A percentile compares a stretch with the other conserved stretches of the same genome.
Evolutionary conservation across 2,888 invertebrate species (phyloP).

Genomic region (Agrilus cyanescens): DNA sequence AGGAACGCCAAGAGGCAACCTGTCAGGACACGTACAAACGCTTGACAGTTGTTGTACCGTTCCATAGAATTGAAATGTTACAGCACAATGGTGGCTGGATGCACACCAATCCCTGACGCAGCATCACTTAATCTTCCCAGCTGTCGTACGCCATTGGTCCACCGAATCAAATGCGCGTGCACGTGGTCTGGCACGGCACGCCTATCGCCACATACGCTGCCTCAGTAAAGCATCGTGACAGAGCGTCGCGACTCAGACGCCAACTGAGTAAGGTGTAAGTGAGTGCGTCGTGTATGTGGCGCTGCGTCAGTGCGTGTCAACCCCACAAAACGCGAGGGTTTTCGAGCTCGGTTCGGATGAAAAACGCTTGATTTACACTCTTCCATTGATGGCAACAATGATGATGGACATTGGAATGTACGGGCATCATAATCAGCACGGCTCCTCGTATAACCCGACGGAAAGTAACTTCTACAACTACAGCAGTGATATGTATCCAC

Average conservation of each 20-base stretch:
- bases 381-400: constrained; percentile 43
- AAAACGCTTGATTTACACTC: constrained; percentile 4
- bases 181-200: constrained; percentile 22
- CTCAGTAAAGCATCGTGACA: too few relatives aligned
- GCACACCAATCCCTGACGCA: constrained; percentile 33
- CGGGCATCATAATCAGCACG: constrained; percentile 43
- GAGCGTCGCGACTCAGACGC: background rate
- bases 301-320: background rate
- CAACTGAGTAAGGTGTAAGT: background rate
- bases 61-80: constrained; percentile 35
- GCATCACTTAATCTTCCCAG: constrained; percentile 30
- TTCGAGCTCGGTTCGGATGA: constrained; percentile 2
- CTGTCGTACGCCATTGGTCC: constrained; percentile 24
- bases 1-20: constrained; percentile 29
- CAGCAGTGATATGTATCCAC: constrained; percentile 24
- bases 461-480: constrained; percentile 29
- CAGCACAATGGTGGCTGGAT: constrained; percentile 36
- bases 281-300: background rate
- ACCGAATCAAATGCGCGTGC: constrained; percentile 24
- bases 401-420: constrained; percentile 77
- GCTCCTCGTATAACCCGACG: constrained; percentile 29
- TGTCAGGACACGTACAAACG: constrained; percentile 36
- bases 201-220: constrained; percentile 20
- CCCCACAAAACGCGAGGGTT: background rate
- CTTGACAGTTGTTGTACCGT: constrained; percentile 34